These are phyloP conservation scores for Turritopsis rubra DNA, from an alignment of 30 jellyfish, hydroid and myxozoan species.

Conservation along the genomic window DNA sequence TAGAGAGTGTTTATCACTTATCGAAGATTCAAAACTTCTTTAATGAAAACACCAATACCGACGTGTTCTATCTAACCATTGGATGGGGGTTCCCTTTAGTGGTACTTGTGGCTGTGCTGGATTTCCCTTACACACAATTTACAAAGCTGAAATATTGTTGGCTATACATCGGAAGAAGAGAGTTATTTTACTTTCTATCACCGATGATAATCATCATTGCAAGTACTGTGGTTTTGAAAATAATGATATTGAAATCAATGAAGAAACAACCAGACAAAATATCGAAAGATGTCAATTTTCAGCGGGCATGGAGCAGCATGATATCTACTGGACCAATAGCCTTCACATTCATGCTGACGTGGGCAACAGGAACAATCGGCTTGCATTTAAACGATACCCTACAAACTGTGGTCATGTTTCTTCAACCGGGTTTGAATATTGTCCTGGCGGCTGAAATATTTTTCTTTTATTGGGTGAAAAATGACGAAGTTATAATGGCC, in stretches of 20 bases:
- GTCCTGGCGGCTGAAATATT: conserved; percentile 7
- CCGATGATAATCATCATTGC: conserved; percentile 37
- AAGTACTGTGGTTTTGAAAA: not conserved
- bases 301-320: conserved; percentile 40
- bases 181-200: conserved; percentile 61
- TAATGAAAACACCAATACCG: conserved; percentile 62
- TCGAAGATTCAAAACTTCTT: conserved; percentile 64
- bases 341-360: not conserved
- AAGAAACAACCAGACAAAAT: conserved; percentile 47
- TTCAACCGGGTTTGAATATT: not conserved
- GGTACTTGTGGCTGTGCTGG: conserved; percentile 51
- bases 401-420: not conserved
- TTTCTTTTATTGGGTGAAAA: conserved; percentile 60
- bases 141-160: conserved; percentile 57
- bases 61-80: conserved; percentile 47
- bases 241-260: conserved; percentile 16
- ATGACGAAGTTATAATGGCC: conserved; percentile 78
- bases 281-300: conserved; percentile 58
- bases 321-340: not conserved
- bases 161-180: conserved; percentile 54
- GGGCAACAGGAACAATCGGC: conserved; percentile 22
- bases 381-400: not conserved
- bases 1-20: conserved; percentile 67
- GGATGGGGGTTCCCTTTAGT: conserved; percentile 85
- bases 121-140: conserved; percentile 45